Conservation (phyloP, 2,888 invertebrate species). For the Arctia plantaginis region DNA sequence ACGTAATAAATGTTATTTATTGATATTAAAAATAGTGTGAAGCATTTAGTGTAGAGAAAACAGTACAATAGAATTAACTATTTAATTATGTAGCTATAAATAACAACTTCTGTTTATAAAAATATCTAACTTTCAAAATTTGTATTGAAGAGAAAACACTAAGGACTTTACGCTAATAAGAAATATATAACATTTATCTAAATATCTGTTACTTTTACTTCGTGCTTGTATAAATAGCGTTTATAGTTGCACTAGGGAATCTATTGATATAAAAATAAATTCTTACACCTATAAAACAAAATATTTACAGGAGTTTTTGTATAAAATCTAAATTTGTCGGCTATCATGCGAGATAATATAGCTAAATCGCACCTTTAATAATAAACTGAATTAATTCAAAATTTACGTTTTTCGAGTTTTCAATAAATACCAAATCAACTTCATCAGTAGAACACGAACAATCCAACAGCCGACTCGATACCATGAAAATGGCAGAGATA, state of each 20-base stretch:
- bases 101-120: constrained; percentile 33
- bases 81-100: constrained; percentile 19
- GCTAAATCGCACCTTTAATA: no score
- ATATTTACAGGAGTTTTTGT: constrained; percentile 45
- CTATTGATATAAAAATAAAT: constrained; percentile 36
- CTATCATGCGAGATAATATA: neutral
- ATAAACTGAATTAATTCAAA: no score
- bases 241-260: constrained; percentile 44
- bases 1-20: neutral
- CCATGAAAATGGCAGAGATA: no score
- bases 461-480: no score
- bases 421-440: no score
- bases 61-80: constrained; percentile 27
- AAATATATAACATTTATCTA: constrained; percentile 31
- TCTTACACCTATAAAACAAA: constrained; percentile 41
- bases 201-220: constrained; percentile 54
- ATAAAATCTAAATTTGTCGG: constrained; percentile 14
- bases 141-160: constrained; percentile 41
- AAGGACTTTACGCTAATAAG: constrained; percentile 12
- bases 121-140: constrained; percentile 40
- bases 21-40: neutral
- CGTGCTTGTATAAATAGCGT: constrained; percentile 37
- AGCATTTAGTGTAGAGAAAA: constrained; percentile 21
- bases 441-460: no score
- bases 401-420: no score